phyloP scores from a whole-genome alignment of 2,797 vertebrate species.

The Zenarchopterus dispar region DNA sequence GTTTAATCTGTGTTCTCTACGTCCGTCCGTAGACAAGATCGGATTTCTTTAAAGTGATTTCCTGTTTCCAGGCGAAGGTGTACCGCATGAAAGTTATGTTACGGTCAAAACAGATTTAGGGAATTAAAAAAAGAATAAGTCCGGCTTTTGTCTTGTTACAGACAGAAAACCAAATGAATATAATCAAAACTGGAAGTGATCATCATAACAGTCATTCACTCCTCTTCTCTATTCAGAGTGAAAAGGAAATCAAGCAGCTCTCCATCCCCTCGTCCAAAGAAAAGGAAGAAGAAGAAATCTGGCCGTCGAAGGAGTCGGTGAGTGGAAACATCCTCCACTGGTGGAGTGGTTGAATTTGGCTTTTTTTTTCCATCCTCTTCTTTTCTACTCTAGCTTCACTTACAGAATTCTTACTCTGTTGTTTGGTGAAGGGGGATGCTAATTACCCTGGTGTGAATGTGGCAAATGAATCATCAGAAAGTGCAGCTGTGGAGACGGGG shows the following conservation, averaged over 20 bases:
- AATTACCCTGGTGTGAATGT: slow-evolving; percentile 45
- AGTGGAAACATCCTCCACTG: slow-evolving; percentile 64
- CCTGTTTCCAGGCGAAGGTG: slow-evolving; percentile 18
- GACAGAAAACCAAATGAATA: slow-evolving; percentile 41
- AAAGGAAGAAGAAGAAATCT: slow-evolving; percentile 98
- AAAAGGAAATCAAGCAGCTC: slow-evolving; percentile 94
- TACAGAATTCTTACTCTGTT: slow-evolving; percentile 41
- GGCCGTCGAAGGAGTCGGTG: slow-evolving; percentile 92
- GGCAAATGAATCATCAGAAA: slow-evolving; percentile 32
- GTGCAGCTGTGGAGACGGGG: slow-evolving; percentile 1
- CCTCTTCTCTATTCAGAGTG: slow-evolving; percentile 60
- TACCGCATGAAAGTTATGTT: slow-evolving; percentile 22
- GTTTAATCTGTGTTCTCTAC: not conserved
- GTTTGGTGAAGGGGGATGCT: slow-evolving; percentile 32
- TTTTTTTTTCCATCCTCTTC: slow-evolving; percentile 4
- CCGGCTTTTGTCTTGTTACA: slow-evolving; percentile 21
- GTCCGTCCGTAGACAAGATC: slow-evolving; percentile 20
- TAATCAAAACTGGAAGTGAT: slow-evolving; percentile 45
- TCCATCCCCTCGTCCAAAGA: slow-evolving; percentile 93
- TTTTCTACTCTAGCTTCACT: not conserved
- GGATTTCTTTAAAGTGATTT: slow-evolving; percentile 35
- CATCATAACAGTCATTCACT: slow-evolving; percentile 18
- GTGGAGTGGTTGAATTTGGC: slow-evolving; percentile 22
- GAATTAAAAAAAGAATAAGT: slow-evolving; percentile 43
- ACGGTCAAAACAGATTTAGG: slow-evolving; percentile 24